A percentile compares a stretch with the other conserved stretches of the same genome.
Conservation (phyloP, 2,888 invertebrate genomes). For the Amorpha juglandis region DNA sequence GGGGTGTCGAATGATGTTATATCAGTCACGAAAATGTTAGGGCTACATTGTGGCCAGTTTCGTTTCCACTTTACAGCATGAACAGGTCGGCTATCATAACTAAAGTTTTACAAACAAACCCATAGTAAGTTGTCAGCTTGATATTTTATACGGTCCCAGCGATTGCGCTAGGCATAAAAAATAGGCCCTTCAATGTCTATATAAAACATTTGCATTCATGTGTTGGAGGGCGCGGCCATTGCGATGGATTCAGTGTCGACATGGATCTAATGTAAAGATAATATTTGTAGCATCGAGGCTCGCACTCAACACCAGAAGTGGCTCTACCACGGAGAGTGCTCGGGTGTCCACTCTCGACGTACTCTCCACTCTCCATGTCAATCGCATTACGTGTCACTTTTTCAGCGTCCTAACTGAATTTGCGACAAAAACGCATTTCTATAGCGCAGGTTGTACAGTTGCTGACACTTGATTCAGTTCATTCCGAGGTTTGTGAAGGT, state of each 20-base stretch:
- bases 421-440: not conserved
- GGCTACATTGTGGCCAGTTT: too few relatives aligned
- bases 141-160: too few relatives aligned
- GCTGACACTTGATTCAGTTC: not conserved
- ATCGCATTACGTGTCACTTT: slow-evolving; percentile 4
- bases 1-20: too few relatives aligned
- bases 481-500: not conserved
- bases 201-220: not conserved
- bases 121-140: too few relatives aligned
- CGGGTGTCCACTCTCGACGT: not conserved
- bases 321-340: not conserved
- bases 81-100: too few relatives aligned
- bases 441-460: not conserved
- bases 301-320: not conserved
- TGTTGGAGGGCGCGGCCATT: too few relatives aligned
- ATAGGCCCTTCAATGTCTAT: not conserved
- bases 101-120: too few relatives aligned
- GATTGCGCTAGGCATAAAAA: too few relatives aligned
- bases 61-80: too few relatives aligned
- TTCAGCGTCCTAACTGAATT: slow-evolving; percentile 2
- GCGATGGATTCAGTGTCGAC: not conserved
- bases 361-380: not conserved
- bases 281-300: slow-evolving; percentile 3
- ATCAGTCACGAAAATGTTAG: too few relatives aligned
- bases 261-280: not conserved